Conservation (phyloP, 2,113 vertebrate genomes). For the Carollia perspicillata region DNA sequence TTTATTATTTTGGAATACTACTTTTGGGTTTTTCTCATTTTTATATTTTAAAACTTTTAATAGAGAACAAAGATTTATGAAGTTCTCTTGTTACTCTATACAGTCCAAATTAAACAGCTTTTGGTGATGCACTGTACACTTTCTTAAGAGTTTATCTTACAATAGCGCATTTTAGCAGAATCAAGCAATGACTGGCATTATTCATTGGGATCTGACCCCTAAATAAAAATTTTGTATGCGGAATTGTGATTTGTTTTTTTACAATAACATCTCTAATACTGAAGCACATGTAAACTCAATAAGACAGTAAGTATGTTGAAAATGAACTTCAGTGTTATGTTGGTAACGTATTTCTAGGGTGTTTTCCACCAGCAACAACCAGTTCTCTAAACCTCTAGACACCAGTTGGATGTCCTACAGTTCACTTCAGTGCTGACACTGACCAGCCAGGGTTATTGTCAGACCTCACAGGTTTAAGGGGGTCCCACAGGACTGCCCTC, state of each 20-base stretch:
- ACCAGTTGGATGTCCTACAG: neutral
- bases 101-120: constrained; percentile 75
- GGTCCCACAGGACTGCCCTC: too few relatives aligned
- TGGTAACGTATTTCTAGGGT: neutral
- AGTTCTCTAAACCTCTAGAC: neutral
- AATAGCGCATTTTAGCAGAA: constrained; percentile 75
- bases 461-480: neutral
- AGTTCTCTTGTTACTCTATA: constrained; percentile 70
- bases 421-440: neutral
- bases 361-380: neutral
- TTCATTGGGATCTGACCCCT: constrained; percentile 75
- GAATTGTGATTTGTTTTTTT: constrained; percentile 58
- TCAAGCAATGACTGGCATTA: constrained; percentile 60
- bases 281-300: neutral
- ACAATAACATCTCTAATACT: neutral
- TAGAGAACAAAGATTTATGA: constrained; percentile 46
- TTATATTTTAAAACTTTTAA: constrained; percentile 79
- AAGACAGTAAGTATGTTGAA: neutral
- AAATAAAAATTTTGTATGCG: constrained; percentile 84
- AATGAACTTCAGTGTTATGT: neutral
- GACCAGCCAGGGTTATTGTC: neutral
- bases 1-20: constrained; percentile 56
- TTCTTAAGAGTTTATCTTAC: constrained; percentile 70
- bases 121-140: constrained; percentile 72
- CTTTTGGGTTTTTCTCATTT: constrained; percentile 68